Conservation (phyloP, 2,797 vertebrate genomes). For the Champsocephalus esox region DNA sequence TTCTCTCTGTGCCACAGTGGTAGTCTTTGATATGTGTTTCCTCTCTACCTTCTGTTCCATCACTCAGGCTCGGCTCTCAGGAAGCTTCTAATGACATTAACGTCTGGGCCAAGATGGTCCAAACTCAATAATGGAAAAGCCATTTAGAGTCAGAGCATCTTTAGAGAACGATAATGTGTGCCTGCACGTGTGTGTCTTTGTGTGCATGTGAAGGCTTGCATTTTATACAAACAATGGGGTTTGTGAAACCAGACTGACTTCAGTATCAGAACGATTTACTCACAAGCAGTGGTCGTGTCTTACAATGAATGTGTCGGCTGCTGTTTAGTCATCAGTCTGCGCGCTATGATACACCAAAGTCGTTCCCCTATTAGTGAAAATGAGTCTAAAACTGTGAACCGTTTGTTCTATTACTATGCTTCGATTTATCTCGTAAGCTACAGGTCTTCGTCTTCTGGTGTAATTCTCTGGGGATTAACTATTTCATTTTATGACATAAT, state of each 20-base stretch:
- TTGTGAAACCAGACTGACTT: not conserved
- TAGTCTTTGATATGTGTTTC: constrained; percentile 21
- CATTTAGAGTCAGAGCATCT: constrained; percentile 58
- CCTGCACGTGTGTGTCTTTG: not conserved
- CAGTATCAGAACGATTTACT: constrained; percentile 18
- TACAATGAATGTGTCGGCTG: not conserved
- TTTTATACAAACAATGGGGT: not conserved
- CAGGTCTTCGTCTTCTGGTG: not conserved
- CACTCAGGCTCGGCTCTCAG: constrained; percentile 35
- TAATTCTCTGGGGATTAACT: not conserved
- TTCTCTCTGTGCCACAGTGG: constrained; percentile 2
- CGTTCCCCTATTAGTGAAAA: constrained; percentile 9
- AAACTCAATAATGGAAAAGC: constrained; percentile 74
- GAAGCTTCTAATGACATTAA: constrained; percentile 74
- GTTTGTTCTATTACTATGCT: not conserved
- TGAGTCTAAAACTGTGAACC: fast-evolving
- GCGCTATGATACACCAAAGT: constrained; percentile 24
- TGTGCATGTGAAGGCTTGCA: not conserved
- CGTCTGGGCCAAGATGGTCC: constrained; percentile 23
- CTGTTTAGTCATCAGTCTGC: constrained; percentile 42
- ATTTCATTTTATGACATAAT: constrained; percentile 5
- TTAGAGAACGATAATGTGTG: constrained; percentile 39
- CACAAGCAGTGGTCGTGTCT: not conserved
- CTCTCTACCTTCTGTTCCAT: constrained; percentile 23
- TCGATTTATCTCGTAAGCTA: not conserved